A percentile compares a stretch with the other conserved stretches of the same genome.
Conservation (phyloP, 1,140 invertebrate genomes). For the Apis dorsata region DNA sequence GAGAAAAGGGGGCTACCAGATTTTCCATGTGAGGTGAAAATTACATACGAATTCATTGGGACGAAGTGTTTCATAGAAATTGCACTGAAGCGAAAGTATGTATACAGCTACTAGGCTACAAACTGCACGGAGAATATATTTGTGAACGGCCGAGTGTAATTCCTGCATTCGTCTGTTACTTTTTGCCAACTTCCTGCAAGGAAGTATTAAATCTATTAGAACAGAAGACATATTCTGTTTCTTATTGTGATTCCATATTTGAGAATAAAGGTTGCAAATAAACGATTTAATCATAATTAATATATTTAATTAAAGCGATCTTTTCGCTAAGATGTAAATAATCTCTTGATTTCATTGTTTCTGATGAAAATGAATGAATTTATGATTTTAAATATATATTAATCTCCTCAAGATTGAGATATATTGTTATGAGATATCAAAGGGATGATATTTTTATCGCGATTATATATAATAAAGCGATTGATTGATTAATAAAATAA, state of each 20-base stretch:
- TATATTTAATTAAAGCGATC: not conserved
- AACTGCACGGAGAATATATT: slow-evolving; percentile 55
- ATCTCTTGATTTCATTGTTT: too few relatives aligned
- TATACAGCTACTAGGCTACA: slow-evolving; percentile 42
- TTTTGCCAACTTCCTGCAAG: slow-evolving; percentile 27
- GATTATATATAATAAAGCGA: too few relatives aligned
- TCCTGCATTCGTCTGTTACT: slow-evolving; percentile 50
- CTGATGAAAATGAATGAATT: too few relatives aligned
- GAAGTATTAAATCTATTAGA: slow-evolving; percentile 29
- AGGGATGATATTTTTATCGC: too few relatives aligned
- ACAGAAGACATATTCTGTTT: not conserved
- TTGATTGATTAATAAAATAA: too few relatives aligned
- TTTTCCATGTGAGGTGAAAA: slow-evolving; percentile 57
- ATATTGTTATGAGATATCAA: too few relatives aligned
- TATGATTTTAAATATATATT: too few relatives aligned
- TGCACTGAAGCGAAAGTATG: slow-evolving; percentile 52
- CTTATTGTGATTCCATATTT: too few relatives aligned
- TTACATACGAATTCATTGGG: slow-evolving; percentile 62
- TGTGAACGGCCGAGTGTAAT: slow-evolving; percentile 54
- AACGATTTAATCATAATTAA: not conserved
- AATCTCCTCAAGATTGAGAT: too few relatives aligned
- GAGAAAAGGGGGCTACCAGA: slow-evolving; percentile 58
- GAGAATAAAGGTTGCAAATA: too few relatives aligned
- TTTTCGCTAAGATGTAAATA: too few relatives aligned
- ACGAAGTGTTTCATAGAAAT: slow-evolving; percentile 38